Evolutionary conservation across 1,140 invertebrate species (phyloP).

Genomic region (Augochlora pura): DNA sequence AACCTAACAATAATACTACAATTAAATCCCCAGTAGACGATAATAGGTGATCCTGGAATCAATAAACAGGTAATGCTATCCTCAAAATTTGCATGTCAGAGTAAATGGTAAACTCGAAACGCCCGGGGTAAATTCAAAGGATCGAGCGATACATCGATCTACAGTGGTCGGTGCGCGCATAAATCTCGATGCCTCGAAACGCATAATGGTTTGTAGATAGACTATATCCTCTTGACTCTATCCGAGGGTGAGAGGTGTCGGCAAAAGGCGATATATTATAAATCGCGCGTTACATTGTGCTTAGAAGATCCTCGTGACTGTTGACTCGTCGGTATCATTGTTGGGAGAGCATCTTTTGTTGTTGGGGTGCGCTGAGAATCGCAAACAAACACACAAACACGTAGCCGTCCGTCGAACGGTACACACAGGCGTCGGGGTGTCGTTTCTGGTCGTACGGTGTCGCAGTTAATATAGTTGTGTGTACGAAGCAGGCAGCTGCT

Average conservation of each 20-base stretch:
- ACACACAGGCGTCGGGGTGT: constrained; percentile 23
- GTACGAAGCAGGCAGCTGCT: constrained; percentile 71
- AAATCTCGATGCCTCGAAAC: constrained; percentile 40
- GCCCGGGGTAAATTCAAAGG: constrained; percentile 10
- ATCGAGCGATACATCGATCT: not conserved
- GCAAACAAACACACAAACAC: constrained; percentile 77
- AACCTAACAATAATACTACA: no score
- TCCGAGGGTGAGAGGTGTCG: constrained; percentile 51
- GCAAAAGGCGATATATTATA: constrained; percentile 72
- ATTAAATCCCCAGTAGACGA: no score
- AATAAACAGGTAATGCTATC: not conserved
- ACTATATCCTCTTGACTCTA: constrained; percentile 47
- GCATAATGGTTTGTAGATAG: constrained; percentile 59
- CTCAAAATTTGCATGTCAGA: constrained; percentile 16
- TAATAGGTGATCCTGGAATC: no score
- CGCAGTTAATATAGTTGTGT: constrained; percentile 77
- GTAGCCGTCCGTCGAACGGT: not conserved
- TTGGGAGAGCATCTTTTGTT: constrained; percentile 76
- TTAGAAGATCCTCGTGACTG: constrained; percentile 76
- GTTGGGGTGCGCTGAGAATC: constrained; percentile 57
- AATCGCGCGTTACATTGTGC: constrained; percentile 78
- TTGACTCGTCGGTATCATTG: constrained; percentile 77
- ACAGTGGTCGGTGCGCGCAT: not conserved
- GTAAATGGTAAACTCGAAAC: constrained; percentile 9
- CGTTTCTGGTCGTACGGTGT: constrained; percentile 44